Percentiles rank a stretch among this genome's conserved stretches.
phyloP scores from a whole-genome alignment of 2,888 invertebrate genomes.

The Synergus gifuensis region DNA sequence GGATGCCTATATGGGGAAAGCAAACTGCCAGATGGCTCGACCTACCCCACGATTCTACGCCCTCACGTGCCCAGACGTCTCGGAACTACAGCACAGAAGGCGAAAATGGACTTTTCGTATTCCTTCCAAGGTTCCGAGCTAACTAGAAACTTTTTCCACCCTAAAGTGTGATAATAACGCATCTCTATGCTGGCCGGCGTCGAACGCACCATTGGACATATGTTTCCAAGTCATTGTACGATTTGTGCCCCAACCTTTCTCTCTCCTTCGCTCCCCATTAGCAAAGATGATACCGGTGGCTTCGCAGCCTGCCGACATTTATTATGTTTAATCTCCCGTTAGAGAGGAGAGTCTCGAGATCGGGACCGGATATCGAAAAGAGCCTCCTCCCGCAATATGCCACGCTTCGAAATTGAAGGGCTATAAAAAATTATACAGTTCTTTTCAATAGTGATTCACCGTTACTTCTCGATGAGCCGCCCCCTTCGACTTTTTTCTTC shows the following conservation, averaged over 20 bases:
- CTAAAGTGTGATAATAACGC: slow-evolving; percentile 66
- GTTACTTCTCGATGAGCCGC: slow-evolving; percentile 5
- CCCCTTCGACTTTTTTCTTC: slow-evolving; percentile 15
- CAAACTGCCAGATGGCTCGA: slow-evolving; percentile 68
- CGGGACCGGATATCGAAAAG: slow-evolving; percentile 66
- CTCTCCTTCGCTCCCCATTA: slow-evolving; percentile 14
- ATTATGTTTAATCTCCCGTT: slow-evolving; percentile 65
- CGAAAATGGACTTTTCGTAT: slow-evolving; percentile 14
- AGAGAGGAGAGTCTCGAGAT: slow-evolving; percentile 60
- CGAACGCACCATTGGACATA: slow-evolving; percentile 67
- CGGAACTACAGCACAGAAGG: slow-evolving; percentile 11
- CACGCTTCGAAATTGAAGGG: slow-evolving; percentile 53
- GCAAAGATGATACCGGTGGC: slow-evolving; percentile 26
- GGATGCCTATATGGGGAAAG: slow-evolving; percentile 37
- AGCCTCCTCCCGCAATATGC: slow-evolving; percentile 64
- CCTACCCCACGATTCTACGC: slow-evolving; percentile 59
- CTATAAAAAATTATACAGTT: slow-evolving; percentile 34
- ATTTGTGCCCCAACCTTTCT: slow-evolving; percentile 1
- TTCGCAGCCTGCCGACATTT: slow-evolving; percentile 25
- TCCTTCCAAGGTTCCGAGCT: slow-evolving; percentile 35
- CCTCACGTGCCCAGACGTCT: slow-evolving; percentile 56
- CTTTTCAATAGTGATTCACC: slow-evolving; percentile 16
- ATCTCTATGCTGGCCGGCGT: slow-evolving; percentile 67
- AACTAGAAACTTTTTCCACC: slow-evolving; percentile 35
- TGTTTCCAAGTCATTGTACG: slow-evolving; percentile 60